phyloP scores from a whole-genome alignment of 2,888 invertebrate species.

The Ashinkailepas kermadecensis region DNA sequence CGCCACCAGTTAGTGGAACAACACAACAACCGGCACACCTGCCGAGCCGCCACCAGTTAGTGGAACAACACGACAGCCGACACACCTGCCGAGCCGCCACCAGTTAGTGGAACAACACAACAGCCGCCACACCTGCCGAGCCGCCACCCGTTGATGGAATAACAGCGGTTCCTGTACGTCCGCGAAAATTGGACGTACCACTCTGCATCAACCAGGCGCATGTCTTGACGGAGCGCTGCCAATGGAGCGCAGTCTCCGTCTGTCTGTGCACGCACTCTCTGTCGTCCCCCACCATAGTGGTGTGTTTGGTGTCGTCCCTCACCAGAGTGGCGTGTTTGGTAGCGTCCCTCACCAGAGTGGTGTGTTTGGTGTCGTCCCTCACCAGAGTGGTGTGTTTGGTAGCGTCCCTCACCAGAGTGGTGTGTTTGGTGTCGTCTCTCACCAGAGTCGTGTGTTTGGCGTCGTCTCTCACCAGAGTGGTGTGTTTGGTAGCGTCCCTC shows the following conservation, averaged over 20 bases:
- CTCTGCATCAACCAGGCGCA: constrained; percentile 25
- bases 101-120: no score
- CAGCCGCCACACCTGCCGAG: constrained; percentile 33
- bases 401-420: constrained; percentile 13
- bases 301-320: not conserved
- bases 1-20: no score
- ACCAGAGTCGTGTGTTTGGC: not conserved
- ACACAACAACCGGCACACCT: no score
- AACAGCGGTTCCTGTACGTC: constrained; percentile 28
- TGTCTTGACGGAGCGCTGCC: not conserved
- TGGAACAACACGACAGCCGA: no score
- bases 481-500: constrained; percentile 11
- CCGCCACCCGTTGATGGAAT: not conserved
- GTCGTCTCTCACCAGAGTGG: no score
- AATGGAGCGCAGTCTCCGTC: no score
- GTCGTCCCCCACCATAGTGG: no score
- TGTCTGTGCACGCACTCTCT: no score
- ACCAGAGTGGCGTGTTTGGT: not conserved
- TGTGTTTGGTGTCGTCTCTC: no score
- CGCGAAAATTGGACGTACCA: constrained; percentile 27
- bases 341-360: not conserved
- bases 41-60: no score
- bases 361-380: constrained; percentile 3
- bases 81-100: no score
- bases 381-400: no score